Conservation (phyloP, 2,113 vertebrate genomes). For the Tapirus terrestris region DNA sequence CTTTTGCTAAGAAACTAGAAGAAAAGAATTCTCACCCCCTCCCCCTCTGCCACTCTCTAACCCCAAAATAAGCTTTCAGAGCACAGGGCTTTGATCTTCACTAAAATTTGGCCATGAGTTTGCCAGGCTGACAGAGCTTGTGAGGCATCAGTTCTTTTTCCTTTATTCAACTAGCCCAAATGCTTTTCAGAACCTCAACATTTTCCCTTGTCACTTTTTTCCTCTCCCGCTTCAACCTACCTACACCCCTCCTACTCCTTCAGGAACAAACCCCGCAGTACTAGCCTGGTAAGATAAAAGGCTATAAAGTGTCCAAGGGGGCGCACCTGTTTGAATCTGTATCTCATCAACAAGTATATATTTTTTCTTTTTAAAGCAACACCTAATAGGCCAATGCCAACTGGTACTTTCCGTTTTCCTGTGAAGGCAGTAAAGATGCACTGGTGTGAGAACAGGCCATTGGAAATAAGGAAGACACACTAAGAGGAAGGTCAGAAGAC, state of each 20-base stretch:
- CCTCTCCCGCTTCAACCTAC: not conserved
- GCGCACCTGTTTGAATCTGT: not conserved
- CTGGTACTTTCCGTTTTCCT: not conserved
- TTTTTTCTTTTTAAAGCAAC: constrained; percentile 45
- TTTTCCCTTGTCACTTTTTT: constrained; percentile 1
- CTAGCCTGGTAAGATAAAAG: not conserved
- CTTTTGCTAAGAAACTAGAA: constrained; percentile 7
- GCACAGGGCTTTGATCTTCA: not conserved
- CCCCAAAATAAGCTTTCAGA: not conserved
- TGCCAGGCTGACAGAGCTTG: not conserved
- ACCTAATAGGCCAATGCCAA: not conserved
- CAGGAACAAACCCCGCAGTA: not conserved
- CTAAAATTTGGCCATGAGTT: not conserved
- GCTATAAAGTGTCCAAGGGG: not conserved
- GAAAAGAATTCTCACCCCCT: not conserved
- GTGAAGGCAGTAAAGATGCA: not conserved
- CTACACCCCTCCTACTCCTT: not conserved
- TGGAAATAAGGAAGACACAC: not conserved
- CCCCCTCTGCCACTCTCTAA: not conserved
- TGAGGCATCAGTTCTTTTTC: not conserved
- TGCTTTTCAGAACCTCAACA: not conserved
- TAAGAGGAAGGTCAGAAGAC: not conserved
- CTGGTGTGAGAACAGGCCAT: not conserved
- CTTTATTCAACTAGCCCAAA: not conserved
- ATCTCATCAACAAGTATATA: not conserved